Evolutionary conservation across 2,113 vertebrate species (phyloP).

Genomic region (Lophura nycthemera): DNA sequence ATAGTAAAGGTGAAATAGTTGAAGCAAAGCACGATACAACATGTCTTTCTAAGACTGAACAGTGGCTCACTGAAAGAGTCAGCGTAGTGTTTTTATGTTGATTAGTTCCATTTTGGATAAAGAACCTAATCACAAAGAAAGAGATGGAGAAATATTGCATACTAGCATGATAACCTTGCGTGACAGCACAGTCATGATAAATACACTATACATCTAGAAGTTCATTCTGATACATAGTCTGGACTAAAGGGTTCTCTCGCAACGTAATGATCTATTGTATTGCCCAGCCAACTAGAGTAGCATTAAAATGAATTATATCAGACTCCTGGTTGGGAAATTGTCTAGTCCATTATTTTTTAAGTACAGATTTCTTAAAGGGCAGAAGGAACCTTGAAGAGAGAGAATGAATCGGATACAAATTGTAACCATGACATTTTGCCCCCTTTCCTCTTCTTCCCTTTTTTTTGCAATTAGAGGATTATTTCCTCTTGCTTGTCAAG

Average conservation of each 20-base stretch:
- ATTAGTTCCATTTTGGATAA: constrained; percentile 17
- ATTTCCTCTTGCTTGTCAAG: constrained; percentile 41
- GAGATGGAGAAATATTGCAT: not conserved
- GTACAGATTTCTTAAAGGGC: constrained; percentile 48
- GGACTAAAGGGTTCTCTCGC: constrained; percentile 30
- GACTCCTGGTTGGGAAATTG: constrained; percentile 47
- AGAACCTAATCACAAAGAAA: not conserved
- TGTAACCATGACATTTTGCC: not conserved
- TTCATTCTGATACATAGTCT: constrained; percentile 49
- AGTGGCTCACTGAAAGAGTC: not conserved
- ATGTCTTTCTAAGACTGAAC: not conserved
- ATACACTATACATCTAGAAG: not conserved
- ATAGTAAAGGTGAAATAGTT: not conserved
- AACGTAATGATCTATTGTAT: constrained; percentile 46
- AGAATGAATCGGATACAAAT: constrained; percentile 57
- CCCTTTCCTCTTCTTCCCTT: constrained; percentile 15
- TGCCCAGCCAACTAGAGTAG: constrained; percentile 50
- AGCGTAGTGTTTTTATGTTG: not conserved
- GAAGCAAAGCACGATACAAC: not conserved
- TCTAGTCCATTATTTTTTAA: constrained; percentile 59
- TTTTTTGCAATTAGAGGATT: constrained; percentile 41
- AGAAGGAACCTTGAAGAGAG: constrained; percentile 40
- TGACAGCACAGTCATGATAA: constrained; percentile 6
- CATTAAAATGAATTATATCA: constrained; percentile 67
- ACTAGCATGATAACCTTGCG: constrained; percentile 17